A percentile compares a stretch with the other conserved stretches of the same genome.
Evolutionary conservation across 2,888 invertebrate species (phyloP).

Genomic region (Ypsolopha scabrella): DNA sequence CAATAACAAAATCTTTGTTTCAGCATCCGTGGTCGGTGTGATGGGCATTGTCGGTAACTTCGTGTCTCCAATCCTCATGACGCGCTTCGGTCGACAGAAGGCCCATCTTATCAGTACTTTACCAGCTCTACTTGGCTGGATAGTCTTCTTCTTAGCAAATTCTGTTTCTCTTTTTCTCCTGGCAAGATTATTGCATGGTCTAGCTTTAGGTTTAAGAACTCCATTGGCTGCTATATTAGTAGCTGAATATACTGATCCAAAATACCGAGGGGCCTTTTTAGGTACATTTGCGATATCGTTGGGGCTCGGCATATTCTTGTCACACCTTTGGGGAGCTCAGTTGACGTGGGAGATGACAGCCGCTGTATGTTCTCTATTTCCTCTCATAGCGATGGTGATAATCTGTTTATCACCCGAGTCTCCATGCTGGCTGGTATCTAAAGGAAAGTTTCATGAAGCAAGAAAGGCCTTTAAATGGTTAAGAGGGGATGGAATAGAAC

Average conservation of each 20-base stretch:
- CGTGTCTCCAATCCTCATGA: conserved; percentile 64
- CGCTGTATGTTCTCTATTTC: conserved; percentile 60
- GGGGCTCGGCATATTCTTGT: conserved; percentile 72
- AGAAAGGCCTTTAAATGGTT: conserved; percentile 71
- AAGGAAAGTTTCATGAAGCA: conserved; percentile 68
- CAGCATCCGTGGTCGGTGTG: conserved; percentile 55
- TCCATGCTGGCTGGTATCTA: conserved; percentile 75
- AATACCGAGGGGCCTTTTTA: conserved; percentile 72
- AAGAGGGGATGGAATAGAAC: conserved; percentile 60
- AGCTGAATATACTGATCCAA: conserved; percentile 71
- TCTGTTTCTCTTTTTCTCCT: conserved; percentile 48
- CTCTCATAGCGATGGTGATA: conserved; percentile 55
- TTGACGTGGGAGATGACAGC: conserved; percentile 72
- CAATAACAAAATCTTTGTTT: conserved; percentile 15
- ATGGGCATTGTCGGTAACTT: conserved; percentile 64
- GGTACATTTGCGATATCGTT: conserved; percentile 73
- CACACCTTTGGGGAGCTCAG: conserved; percentile 74
- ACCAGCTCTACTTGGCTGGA: conserved; percentile 63
- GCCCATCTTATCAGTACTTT: conserved; percentile 62
- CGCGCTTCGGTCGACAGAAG: conserved; percentile 68
- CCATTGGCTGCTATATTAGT: conserved; percentile 67
- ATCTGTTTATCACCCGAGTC: conserved; percentile 72
- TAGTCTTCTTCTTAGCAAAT: conserved; percentile 49
- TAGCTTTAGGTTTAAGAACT: conserved; percentile 66
- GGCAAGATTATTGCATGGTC: conserved; percentile 56